phyloP scores from a whole-genome alignment of 2,888 invertebrate genomes.

The Melanotus villosus region DNA sequence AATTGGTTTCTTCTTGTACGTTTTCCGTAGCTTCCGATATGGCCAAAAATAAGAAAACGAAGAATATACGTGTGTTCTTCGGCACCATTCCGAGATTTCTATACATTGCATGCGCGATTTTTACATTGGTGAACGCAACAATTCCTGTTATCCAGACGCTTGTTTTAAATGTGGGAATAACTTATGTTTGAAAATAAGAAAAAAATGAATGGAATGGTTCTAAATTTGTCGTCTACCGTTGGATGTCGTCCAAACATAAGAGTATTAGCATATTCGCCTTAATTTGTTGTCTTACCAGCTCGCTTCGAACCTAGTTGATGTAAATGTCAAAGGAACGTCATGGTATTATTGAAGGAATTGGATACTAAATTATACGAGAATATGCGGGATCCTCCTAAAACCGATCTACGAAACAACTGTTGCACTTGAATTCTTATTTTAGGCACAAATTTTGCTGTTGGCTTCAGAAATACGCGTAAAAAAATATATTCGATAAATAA shows the following conservation, averaged over 20 bases:
- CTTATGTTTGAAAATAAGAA: conserved; percentile 33
- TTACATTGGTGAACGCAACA: background rate
- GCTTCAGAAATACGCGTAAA: background rate
- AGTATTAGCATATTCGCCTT: conserved; percentile 17
- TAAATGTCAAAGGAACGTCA: conserved; percentile 27
- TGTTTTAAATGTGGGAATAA: conserved; percentile 22
- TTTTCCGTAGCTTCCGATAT: conserved; percentile 1
- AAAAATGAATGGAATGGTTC: conserved; percentile 43
- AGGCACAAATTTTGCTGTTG: background rate
- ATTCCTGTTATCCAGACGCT: conserved; percentile 18
- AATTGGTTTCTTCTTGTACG: conserved; percentile 5
- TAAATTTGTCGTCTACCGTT: conserved; percentile 43
- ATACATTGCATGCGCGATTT: background rate
- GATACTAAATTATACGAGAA: too few species aligned
- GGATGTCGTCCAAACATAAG: conserved; percentile 40
- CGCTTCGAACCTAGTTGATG: background rate
- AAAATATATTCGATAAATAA: background rate
- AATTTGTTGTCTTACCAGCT: conserved; percentile 14
- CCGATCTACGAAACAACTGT: conserved; percentile 35
- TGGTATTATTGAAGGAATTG: background rate
- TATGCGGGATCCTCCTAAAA: too few species aligned
- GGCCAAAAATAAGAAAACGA: conserved; percentile 20
- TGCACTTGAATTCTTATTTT: background rate
- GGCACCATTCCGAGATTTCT: conserved; percentile 17
- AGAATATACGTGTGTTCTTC: conserved; percentile 1